Evolutionary conservation across 2,888 invertebrate genomes (phyloP).

Genomic region (Synanthedon formicaeformis): DNA sequence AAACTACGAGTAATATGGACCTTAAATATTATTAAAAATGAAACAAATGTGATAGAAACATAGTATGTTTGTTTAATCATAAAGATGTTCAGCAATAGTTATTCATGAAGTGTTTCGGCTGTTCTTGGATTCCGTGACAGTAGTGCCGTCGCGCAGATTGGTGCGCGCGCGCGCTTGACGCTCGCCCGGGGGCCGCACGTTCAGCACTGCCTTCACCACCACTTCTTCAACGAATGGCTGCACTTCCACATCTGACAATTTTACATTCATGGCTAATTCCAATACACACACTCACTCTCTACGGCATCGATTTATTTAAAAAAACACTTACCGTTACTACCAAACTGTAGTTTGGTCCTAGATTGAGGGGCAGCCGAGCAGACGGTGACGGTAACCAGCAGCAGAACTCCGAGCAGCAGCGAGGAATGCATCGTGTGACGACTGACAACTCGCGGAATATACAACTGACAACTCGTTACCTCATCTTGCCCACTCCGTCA

Average conservation of each 20-base stretch:
- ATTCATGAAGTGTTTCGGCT: constrained; percentile 3
- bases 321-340: constrained; percentile 24
- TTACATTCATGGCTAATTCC: not conserved
- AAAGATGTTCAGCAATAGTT: not conserved
- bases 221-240: constrained; percentile 58
- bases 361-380: constrained; percentile 25
- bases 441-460: not conserved
- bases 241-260: constrained; percentile 29
- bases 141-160: constrained; percentile 42
- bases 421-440: constrained; percentile 19
- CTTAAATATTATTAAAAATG: too few relatives aligned
- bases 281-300: not conserved
- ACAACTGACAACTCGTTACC: not conserved
- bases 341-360: constrained; percentile 32
- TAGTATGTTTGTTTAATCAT: too few relatives aligned
- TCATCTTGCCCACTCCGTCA: too few relatives aligned
- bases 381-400: constrained; percentile 12
- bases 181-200: constrained; percentile 37
- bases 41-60: too few relatives aligned
- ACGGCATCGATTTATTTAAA: not conserved
- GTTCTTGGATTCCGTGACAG: constrained; percentile 36
- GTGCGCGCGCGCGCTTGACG: constrained; percentile 41
- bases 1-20: too few relatives aligned
- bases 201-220: constrained; percentile 54
- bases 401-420: constrained; percentile 25